These are phyloP conservation scores for Lepus oiostolus DNA, from an alignment of 2,797 vertebrate species.

Conservation along the genomic window DNA sequence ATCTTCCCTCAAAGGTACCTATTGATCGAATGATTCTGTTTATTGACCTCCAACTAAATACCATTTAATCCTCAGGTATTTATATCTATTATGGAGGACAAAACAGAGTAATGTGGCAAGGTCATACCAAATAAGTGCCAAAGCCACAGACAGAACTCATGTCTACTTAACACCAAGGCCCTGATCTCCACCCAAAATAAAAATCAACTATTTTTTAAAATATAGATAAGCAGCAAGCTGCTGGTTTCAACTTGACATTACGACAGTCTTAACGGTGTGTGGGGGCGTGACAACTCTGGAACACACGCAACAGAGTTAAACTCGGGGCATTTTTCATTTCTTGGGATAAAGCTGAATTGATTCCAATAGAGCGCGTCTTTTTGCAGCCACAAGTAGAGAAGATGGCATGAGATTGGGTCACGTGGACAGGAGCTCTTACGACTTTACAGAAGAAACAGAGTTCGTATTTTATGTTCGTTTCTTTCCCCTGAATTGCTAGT, in stretches of 20 bases:
- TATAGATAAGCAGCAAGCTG: not conserved
- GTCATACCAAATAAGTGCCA: constrained; percentile 1
- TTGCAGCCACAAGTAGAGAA: constrained; percentile 29
- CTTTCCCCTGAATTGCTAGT: not conserved
- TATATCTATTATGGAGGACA: not conserved
- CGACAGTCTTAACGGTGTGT: not conserved
- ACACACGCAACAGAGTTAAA: not conserved
- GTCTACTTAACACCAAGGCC: constrained; percentile 8
- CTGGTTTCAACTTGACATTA: constrained; percentile 26
- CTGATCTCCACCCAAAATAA: not conserved
- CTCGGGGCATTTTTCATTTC: not conserved
- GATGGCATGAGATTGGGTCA: not conserved
- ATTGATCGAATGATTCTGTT: not conserved
- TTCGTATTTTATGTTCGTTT: not conserved
- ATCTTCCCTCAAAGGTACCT: not conserved
- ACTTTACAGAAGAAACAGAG: not conserved
- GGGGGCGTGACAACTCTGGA: not conserved
- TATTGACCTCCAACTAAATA: constrained; percentile 40
- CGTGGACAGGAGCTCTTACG: constrained; percentile 11
- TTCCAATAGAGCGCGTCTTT: constrained; percentile 44
- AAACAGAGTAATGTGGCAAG: not conserved
- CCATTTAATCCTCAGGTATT: constrained; percentile 33
- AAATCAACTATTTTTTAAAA: not conserved
- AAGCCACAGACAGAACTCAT: not conserved
- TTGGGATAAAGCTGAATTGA: constrained; percentile 47